A percentile compares a stretch with the other conserved stretches of the same genome.
Conservation (phyloP, 2,888 invertebrate species). For the Falcaria lacertinaria region DNA sequence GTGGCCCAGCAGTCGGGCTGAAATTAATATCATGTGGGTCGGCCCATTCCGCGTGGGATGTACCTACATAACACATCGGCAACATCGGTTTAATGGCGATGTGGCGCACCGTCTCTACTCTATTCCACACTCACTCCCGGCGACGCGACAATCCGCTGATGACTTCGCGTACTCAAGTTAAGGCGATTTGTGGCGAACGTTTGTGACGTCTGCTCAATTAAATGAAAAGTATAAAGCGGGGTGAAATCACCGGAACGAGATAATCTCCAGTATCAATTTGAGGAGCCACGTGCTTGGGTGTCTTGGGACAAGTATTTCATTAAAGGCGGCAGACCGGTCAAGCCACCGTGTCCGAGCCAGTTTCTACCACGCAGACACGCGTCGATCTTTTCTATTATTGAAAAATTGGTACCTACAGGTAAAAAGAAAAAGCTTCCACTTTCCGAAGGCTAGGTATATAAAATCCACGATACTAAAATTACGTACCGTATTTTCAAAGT, state of each 20-base stretch:
- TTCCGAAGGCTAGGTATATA: too few species aligned
- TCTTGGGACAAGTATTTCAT: constrained; percentile 70
- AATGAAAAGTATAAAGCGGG: constrained; percentile 66
- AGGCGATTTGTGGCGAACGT: constrained; percentile 47
- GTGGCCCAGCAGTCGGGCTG: constrained; percentile 59
- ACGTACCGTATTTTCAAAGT: too few species aligned
- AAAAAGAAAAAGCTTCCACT: too few species aligned
- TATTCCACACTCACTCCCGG: constrained; percentile 11
- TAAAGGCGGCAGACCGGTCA: constrained; percentile 34
- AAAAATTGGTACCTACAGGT: background rate
- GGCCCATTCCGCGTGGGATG: constrained; percentile 27
- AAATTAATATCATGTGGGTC: constrained; percentile 67
- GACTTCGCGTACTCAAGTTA: constrained; percentile 26
- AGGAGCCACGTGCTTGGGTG: constrained; percentile 44
- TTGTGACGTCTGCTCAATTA: constrained; percentile 54
- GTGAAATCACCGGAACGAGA: constrained; percentile 55
- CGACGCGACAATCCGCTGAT: constrained; percentile 11
- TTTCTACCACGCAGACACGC: constrained; percentile 16
- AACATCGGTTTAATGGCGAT: constrained; percentile 14
- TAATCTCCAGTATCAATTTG: constrained; percentile 74
- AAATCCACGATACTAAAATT: too few species aligned
- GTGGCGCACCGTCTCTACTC: constrained; percentile 5
- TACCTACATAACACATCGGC: constrained; percentile 17
- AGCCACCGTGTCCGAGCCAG: constrained; percentile 39
- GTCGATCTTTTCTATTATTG: background rate